Conservation (phyloP, 2,113 vertebrate species). For the Rutilus rutilus region DNA sequence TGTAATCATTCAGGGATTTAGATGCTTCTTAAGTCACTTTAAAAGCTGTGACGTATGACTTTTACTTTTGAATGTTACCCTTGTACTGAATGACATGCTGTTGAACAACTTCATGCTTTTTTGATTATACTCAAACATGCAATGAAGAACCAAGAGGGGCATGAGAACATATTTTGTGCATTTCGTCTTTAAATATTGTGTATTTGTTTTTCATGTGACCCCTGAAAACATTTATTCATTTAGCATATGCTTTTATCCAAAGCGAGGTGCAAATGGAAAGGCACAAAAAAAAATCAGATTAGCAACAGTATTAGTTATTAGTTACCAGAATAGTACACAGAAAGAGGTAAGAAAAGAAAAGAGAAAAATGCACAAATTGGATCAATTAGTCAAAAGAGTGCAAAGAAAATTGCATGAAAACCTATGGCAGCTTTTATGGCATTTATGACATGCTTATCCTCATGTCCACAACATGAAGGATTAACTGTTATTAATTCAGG, state of each 20-base stretch:
- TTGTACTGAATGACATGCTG: not conserved
- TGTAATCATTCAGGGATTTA: slow-evolving; percentile 5
- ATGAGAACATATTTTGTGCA: not conserved
- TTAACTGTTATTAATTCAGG: slow-evolving; percentile 26
- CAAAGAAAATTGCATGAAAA: not conserved
- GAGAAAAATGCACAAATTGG: not conserved
- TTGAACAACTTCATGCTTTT: not conserved
- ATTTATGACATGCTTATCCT: slow-evolving; percentile 1
- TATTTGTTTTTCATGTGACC: not conserved
- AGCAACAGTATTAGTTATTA: too few species aligned
- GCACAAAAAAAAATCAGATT: not conserved
- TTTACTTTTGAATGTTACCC: not conserved
- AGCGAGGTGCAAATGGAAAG: not conserved
- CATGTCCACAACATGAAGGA: not conserved
- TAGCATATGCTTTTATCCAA: not conserved
- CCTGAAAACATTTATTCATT: not conserved
- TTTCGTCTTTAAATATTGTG: not conserved
- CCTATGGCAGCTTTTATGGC: not conserved
- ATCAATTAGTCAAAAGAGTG: not conserved
- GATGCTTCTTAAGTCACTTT: not conserved
- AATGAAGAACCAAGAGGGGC: not conserved
- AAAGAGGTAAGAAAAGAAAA: not conserved
- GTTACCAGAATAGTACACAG: not conserved
- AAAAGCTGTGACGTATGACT: not conserved
- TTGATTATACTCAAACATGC: not conserved